A percentile compares a stretch with the other conserved stretches of the same genome.
Conservation (phyloP, 2,797 vertebrate species). For the Harpagifer antarcticus region DNA sequence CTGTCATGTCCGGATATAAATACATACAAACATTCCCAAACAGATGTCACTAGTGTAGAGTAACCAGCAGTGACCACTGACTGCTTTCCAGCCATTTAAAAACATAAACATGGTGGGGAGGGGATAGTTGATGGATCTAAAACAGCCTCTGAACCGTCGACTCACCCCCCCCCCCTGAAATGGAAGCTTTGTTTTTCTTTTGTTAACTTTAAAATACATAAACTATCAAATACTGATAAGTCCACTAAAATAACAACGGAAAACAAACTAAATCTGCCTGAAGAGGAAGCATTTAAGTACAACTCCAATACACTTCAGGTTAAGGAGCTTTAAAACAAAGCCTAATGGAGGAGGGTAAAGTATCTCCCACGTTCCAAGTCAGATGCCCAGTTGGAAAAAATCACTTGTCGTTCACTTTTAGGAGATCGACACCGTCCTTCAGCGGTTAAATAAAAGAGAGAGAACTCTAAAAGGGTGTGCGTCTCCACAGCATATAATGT, state of each 20-base stretch:
- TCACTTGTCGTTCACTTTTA: conserved; percentile 15
- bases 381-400: conserved; percentile 26
- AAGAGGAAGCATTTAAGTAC: conserved; percentile 66
- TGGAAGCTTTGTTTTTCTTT: conserved; percentile 77
- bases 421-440: conserved; percentile 39
- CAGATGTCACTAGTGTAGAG: conserved; percentile 42
- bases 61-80: conserved; percentile 53
- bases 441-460: conserved; percentile 32
- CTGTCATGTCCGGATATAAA: conserved; percentile 61
- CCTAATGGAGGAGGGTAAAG: conserved; percentile 46
- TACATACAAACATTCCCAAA: conserved; percentile 59
- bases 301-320: conserved; percentile 54
- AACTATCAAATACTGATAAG: conserved; percentile 86
- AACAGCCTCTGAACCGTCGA: conserved; percentile 34
- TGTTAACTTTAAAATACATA: conserved; percentile 75
- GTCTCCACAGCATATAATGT: conserved; percentile 17
- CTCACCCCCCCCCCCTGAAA: conserved; percentile 48
- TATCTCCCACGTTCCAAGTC: conserved; percentile 34
- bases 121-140: conserved; percentile 20
- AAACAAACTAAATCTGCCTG: conserved; percentile 57
- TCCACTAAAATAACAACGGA: conserved; percentile 76
- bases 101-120: conserved; percentile 46
- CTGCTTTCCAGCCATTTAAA: conserved; percentile 54
- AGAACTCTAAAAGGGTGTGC: conserved; percentile 16
- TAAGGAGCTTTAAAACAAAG: conserved; percentile 53